A percentile compares a stretch with the other conserved stretches of the same genome.
phyloP scores from a whole-genome alignment of 92 coral and sea anemone genomes.

The Heliopora coerulea region DNA sequence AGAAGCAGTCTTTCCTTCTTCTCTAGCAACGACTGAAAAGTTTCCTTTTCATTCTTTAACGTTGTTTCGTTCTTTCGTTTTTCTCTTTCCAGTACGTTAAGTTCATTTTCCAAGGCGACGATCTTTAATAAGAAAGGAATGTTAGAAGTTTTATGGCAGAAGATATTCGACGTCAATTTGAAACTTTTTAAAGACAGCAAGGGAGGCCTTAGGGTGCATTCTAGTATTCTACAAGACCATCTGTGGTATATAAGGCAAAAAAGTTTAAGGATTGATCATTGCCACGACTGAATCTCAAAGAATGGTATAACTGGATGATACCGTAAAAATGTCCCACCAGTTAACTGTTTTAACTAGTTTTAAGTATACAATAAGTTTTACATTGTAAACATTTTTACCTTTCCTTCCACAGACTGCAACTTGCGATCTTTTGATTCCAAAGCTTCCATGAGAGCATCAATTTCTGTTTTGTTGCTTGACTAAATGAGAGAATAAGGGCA shows the following conservation, averaged over 20 bases:
- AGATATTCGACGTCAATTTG: too few relatives aligned
- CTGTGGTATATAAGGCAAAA: too few relatives aligned
- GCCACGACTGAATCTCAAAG: too few relatives aligned
- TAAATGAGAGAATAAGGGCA: background rate
- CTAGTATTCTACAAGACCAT: too few relatives aligned
- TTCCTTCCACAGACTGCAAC: slow-evolving; percentile 35
- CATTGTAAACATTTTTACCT: slow-evolving; percentile 5
- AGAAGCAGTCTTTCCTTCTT: slow-evolving; percentile 34
- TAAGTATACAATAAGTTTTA: too few relatives aligned
- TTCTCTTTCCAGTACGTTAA: slow-evolving; percentile 24
- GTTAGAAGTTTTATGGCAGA: too few relatives aligned
- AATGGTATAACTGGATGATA: too few relatives aligned
- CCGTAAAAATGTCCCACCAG: too few relatives aligned
- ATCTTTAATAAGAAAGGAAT: slow-evolving; percentile 3
- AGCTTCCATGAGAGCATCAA: slow-evolving; percentile 36
- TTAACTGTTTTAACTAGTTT: too few relatives aligned
- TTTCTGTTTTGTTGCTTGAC: slow-evolving; percentile 27
- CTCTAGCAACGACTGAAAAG: slow-evolving; percentile 22
- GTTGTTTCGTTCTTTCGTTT: slow-evolving; percentile 11
- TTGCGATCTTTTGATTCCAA: slow-evolving; percentile 24
- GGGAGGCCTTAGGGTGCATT: too few relatives aligned
- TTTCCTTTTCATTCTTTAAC: slow-evolving; percentile 28
- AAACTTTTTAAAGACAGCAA: too few relatives aligned
- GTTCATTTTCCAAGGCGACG: slow-evolving; percentile 19
- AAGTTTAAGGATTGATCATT: too few relatives aligned